phyloP scores from a whole-genome alignment of 2,797 vertebrate species.

The Cuniculus paca region DNA sequence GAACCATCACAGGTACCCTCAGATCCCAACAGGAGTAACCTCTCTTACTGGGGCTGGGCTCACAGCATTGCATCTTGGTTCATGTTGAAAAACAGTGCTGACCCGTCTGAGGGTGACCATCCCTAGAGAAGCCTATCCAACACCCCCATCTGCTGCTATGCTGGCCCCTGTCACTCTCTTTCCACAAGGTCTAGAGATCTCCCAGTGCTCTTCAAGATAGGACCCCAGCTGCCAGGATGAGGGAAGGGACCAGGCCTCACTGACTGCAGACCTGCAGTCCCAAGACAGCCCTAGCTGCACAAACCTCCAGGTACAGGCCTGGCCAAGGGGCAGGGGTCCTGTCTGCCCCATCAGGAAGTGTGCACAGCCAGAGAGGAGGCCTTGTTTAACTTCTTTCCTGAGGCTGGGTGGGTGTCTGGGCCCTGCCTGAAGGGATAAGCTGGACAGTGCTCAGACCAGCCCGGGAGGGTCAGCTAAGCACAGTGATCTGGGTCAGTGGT shows the following conservation, averaged over 20 bases:
- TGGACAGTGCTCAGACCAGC: background rate
- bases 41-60: background rate
- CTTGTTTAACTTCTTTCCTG: background rate
- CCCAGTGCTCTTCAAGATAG: background rate
- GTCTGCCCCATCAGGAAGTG: background rate
- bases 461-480: rapidly evolving
- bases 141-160: background rate
- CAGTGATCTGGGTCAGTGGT: rapidly evolving
- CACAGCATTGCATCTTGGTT: background rate
- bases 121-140: no score
- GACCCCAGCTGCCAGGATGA: background rate
- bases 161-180: background rate
- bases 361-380: background rate
- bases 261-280: background rate
- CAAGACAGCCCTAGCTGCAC: background rate
- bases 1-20: background rate
- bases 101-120: background rate
- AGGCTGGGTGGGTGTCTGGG: background rate
- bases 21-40: rapidly evolving
- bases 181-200: background rate
- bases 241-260: background rate
- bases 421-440: background rate
- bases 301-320: background rate
- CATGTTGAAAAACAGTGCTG: background rate
- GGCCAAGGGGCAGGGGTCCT: background rate